Base-by-base conservation (phyloP, 2,113 vertebrate genomes). In the Seriola quinqueradiata region DNA sequence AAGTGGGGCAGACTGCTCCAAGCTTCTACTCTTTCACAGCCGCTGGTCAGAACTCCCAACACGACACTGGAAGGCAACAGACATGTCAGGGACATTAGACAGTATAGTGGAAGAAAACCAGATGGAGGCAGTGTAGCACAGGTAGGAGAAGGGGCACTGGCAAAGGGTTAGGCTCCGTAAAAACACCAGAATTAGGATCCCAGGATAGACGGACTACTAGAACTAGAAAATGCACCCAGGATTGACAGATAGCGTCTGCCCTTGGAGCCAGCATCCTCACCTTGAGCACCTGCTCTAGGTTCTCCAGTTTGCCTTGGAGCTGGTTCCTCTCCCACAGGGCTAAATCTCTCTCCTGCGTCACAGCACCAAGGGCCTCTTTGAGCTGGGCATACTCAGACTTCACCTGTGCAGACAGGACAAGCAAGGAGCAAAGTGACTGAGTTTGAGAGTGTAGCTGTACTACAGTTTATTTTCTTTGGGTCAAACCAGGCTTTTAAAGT, bases 221-320 rank as follows among this genome's bases (percentile, higher is more conserved):
- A 48, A 60, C 38, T 36, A 61, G 44, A 72, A 80, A 78, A 78
- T 66, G 70, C 81, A 82, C 54, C 64, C 48, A 71, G 63, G 23
- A 17, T 0, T 67, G 67, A 77, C 63, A 74, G 46, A 52, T 11
- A 38, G 8, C 0, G 2, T 60, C 70, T 42, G 59, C 55, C 66
- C 76, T 57, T 25, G 25, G 71, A 71, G 72, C 17, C 17, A 42
- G 44, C 54, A 25, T 87, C 58, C 97, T 84, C 93, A 99, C 98
- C 98, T 98, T 98, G 90, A 99, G 97, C 96, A 98, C 97, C 96
- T 99, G 98, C 96, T 99, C 98, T 95, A 99, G 90, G 96, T 99
- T 99, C 98, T 99, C 98, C 98, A 99, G 98, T 96, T 99, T 99
- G 98, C 93, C 97, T 97, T 93, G 96, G 96, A 97, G 96, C 96